These are phyloP conservation scores for Stenodera caucasica DNA, from an alignment of 2,888 invertebrate genomes.

Conservation along the genomic window DNA sequence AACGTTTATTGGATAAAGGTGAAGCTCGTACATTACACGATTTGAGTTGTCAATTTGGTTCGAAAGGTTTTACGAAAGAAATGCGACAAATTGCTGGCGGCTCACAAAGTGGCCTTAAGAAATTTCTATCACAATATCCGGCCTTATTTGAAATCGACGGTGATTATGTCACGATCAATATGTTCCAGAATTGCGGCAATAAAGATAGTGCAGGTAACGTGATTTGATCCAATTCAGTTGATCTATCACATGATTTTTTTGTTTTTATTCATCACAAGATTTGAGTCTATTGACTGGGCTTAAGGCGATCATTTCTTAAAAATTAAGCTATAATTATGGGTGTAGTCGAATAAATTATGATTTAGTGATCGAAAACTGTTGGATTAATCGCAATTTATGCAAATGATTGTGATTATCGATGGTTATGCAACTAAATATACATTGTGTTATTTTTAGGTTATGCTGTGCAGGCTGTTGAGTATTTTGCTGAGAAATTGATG, in stretches of 20 bases:
- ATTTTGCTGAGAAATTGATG: conserved; percentile 92
- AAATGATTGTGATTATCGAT: no score
- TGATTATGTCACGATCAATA: conserved; percentile 85
- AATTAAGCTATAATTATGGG: no score
- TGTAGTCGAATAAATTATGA: no score
- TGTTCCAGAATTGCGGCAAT: conserved; percentile 69
- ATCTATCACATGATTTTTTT: no score
- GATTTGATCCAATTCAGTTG: no score
- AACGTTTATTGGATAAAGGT: conserved; percentile 95
- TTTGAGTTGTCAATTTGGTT: conserved; percentile 98
- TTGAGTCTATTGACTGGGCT: no score
- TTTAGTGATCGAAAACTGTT: no score
- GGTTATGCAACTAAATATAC: background rate
- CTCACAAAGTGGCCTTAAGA: conserved; percentile 94
- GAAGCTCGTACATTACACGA: conserved; percentile 96
- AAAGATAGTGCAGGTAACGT: conserved; percentile 59
- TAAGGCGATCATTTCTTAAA: no score
- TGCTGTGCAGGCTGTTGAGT: conserved; percentile 95
- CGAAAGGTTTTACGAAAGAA: conserved; percentile 98
- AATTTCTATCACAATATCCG: conserved; percentile 96
- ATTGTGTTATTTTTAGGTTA: conserved; percentile 61
- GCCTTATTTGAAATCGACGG: conserved; percentile 94
- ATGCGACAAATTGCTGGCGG: conserved; percentile 96
- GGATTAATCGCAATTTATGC: no score
- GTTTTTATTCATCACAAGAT: no score